Conservation (phyloP, 1,140 invertebrate species). For the Sinonovacula constricta region DNA sequence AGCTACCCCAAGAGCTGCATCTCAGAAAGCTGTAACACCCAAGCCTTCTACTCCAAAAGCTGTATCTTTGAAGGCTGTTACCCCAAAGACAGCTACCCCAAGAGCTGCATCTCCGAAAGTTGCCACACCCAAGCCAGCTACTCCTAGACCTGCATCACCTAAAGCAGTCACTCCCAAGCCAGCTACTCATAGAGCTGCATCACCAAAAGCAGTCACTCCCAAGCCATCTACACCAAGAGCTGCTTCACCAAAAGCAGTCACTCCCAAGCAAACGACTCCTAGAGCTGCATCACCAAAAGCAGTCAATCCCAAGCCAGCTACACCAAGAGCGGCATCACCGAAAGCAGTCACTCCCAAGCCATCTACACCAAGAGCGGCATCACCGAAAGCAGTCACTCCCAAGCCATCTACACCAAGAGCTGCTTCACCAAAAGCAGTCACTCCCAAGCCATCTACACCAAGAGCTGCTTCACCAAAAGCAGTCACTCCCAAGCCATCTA, state of each 20-base stretch:
- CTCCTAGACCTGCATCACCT: slow-evolving; percentile 5
- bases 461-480: not conserved
- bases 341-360: slow-evolving; percentile 9
- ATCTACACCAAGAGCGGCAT: slow-evolving; percentile 10
- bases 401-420: slow-evolving; percentile 8
- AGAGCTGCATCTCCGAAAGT: slow-evolving; percentile 6
- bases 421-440: slow-evolving; percentile 5
- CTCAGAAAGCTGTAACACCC: not conserved
- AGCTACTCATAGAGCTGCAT: not conserved
- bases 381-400: slow-evolving; percentile 2
- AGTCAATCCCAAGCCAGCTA: slow-evolving; percentile 10
- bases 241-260: not conserved
- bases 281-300: not conserved
- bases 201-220: slow-evolving; percentile 14
- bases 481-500: not conserved
- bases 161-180: slow-evolving; percentile 15
- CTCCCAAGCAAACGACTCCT: slow-evolving; percentile 6
- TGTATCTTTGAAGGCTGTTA: not conserved
- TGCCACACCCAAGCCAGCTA: slow-evolving; percentile 11
- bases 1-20: slow-evolving; percentile 24
- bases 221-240: not conserved
- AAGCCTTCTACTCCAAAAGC: slow-evolving; percentile 16
- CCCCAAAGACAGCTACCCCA: slow-evolving; percentile 9
- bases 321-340: slow-evolving; percentile 17
- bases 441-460: not conserved